Evolutionary conservation across 2,797 vertebrate species (phyloP).

Genomic region (Dendrocincla fuliginosa): DNA sequence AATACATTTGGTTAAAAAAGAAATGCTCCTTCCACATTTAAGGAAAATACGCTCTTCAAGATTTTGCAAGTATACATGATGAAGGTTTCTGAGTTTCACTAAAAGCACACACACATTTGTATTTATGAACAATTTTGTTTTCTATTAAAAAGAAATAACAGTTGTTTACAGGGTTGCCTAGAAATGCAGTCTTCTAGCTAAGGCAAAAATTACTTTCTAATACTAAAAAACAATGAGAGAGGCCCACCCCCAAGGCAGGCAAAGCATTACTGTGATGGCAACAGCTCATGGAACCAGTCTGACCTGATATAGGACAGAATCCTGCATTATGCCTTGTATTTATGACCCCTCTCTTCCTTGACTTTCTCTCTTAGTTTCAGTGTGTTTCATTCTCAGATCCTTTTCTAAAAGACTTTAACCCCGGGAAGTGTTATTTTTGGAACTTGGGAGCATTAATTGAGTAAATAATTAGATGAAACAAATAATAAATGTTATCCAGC

Average conservation of each 20-base stretch:
- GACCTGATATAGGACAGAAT: not conserved
- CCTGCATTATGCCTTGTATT: not conserved
- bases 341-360: not conserved
- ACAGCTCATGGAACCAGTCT: not conserved
- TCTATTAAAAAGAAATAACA: slow-evolving; percentile 8
- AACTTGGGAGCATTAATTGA: not conserved
- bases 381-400: not conserved
- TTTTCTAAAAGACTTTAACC: not conserved
- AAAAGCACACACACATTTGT: not conserved
- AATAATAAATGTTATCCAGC: not conserved
- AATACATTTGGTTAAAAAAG: not conserved
- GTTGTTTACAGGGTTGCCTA: not conserved
- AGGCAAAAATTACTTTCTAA: not conserved
- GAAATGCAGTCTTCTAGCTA: not conserved
- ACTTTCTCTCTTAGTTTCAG: not conserved
- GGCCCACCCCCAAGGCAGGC: not conserved
- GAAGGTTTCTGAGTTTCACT: not conserved
- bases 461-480: not conserved
- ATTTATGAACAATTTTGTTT: not conserved
- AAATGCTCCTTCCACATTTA: not conserved
- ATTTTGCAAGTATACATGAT: not conserved
- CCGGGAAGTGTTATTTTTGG: not conserved
- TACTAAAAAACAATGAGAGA: not conserved
- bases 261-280: not conserved
- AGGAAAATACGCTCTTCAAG: not conserved